Evolutionary conservation across 2,113 vertebrate species (phyloP).

Genomic region (Campylomormyrus tamandua): DNA sequence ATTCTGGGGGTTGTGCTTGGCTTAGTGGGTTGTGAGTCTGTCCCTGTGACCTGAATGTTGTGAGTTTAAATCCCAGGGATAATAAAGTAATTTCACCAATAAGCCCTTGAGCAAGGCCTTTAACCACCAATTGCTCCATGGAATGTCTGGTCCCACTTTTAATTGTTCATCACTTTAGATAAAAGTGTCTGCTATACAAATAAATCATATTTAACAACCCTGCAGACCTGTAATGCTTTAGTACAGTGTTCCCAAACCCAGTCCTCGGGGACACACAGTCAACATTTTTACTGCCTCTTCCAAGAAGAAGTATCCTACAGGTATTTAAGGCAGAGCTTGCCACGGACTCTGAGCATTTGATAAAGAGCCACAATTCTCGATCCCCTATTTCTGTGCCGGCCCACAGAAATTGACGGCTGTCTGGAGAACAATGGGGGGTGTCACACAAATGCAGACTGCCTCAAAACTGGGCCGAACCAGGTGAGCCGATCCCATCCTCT

Average conservation of each 20-base stretch:
- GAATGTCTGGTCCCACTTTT: not conserved
- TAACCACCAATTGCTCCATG: not conserved
- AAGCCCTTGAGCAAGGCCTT: not conserved
- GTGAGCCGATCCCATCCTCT: constrained; percentile 53
- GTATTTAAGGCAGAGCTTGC: not conserved
- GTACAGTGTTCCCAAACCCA: not conserved
- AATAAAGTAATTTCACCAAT: not conserved
- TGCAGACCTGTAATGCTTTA: not conserved
- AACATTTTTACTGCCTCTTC: not conserved
- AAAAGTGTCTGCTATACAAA: not conserved
- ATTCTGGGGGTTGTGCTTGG: not conserved
- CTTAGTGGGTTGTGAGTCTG: not conserved
- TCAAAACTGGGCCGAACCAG: constrained; percentile 70
- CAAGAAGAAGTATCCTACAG: not conserved
- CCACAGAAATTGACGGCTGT: constrained; percentile 76
- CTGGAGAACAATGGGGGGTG: constrained; percentile 75
- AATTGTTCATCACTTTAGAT: not conserved
- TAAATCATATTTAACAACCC: not conserved
- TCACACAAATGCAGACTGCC: constrained; percentile 65
- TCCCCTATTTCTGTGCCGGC: constrained; percentile 2
- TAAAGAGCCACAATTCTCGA: not conserved
- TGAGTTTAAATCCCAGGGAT: not conserved
- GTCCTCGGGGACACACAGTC: not conserved
- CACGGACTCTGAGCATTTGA: not conserved
- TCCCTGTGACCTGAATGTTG: not conserved